These are phyloP conservation scores for Numida meleagris DNA, from an alignment of 2,113 vertebrate genomes.

Conservation along the genomic window DNA sequence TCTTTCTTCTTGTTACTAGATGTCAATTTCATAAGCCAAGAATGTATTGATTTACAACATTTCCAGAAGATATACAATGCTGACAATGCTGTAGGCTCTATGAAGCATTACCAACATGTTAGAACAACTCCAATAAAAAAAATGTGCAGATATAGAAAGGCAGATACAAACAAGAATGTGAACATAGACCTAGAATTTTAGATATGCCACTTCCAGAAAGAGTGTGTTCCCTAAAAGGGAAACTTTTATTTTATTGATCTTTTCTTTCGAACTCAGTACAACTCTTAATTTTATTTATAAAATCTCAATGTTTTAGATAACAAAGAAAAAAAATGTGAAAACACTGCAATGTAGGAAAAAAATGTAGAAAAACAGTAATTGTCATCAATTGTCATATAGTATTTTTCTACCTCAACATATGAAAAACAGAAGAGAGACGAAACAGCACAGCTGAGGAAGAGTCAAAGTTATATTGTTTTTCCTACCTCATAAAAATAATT, in stretches of 20 bases:
- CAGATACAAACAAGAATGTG: background rate
- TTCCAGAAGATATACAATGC: slow-evolving; percentile 3
- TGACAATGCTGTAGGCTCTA: background rate
- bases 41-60: background rate
- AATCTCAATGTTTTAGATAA: background rate
- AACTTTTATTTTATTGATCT: background rate
- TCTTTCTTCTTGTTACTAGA: slow-evolving; percentile 1
- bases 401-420: background rate
- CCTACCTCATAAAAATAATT: background rate
- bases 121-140: background rate
- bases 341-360: background rate
- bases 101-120: background rate
- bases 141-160: background rate
- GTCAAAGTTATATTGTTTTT: background rate
- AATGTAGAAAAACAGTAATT: background rate
- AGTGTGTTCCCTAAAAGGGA: rapidly evolving
- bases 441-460: background rate
- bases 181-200: background rate
- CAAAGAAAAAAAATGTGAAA: background rate
- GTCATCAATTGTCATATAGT: background rate
- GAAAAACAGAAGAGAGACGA: background rate
- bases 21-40: slow-evolving; percentile 29
- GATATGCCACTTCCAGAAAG: background rate
- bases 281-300: background rate
- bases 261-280: background rate